phyloP scores from a whole-genome alignment of 2,888 invertebrate species.

The Holacanthella duospinosa region DNA sequence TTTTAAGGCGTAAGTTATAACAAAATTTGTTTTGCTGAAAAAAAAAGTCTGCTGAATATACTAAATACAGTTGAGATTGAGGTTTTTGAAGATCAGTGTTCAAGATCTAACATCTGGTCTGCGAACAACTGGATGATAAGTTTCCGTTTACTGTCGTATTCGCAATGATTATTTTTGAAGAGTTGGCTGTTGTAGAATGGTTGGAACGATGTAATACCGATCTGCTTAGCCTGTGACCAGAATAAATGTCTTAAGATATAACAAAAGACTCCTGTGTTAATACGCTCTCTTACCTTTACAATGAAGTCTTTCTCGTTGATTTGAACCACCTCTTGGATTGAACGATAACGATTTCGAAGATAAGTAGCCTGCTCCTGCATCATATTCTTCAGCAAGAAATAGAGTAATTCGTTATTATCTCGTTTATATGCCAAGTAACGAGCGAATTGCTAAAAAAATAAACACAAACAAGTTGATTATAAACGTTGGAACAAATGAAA shows the following conservation, averaged over 20 bases:
- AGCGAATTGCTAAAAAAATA: slow-evolving; percentile 67
- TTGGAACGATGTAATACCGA: slow-evolving; percentile 77
- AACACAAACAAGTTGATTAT: slow-evolving; percentile 12
- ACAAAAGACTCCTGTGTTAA: no score
- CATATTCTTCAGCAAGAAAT: slow-evolving; percentile 87
- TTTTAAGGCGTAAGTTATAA: no score
- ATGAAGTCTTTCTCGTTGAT: slow-evolving; percentile 72
- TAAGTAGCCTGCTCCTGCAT: slow-evolving; percentile 82
- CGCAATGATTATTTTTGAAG: slow-evolving; percentile 78
- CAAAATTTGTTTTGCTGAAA: no score
- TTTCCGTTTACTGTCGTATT: slow-evolving; percentile 70
- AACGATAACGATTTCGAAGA: slow-evolving; percentile 44
- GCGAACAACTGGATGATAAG: slow-evolving; percentile 65
- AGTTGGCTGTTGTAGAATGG: slow-evolving; percentile 84
- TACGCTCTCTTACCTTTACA: slow-evolving; percentile 61
- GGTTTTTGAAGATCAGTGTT: neutral
- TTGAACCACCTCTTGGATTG: slow-evolving; percentile 55
- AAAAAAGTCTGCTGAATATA: no score
- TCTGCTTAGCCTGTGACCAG: slow-evolving; percentile 77
- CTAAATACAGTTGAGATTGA: neutral
- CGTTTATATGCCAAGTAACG: slow-evolving; percentile 85
- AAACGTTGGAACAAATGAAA: neutral
- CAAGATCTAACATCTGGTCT: slow-evolving; percentile 10
- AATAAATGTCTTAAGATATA: no score
- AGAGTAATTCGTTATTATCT: slow-evolving; percentile 89